A percentile compares a stretch with the other conserved stretches of the same genome.
Evolutionary conservation across 2,888 invertebrate species (phyloP).

Genomic region (Eledone cirrhosa): DNA sequence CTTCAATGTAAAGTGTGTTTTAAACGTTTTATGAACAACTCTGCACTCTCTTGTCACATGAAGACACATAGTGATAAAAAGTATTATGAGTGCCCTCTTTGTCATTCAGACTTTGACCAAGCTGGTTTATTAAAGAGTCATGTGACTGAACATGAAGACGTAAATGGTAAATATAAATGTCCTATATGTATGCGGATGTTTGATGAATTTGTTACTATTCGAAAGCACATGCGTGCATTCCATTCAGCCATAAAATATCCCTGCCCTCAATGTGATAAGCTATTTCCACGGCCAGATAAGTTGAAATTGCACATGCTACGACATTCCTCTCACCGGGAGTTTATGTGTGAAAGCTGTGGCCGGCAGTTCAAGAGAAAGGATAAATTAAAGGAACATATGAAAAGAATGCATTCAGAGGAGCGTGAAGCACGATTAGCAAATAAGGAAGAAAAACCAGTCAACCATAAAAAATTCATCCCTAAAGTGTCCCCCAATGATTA

Average conservation of each 20-base stretch:
- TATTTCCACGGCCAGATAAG: constrained; percentile 78
- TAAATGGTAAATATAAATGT: constrained; percentile 76
- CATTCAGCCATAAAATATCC: constrained; percentile 77
- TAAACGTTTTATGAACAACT: constrained; percentile 75
- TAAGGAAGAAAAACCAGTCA: constrained; percentile 35
- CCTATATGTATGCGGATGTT: constrained; percentile 77
- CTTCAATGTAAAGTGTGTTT: constrained; percentile 71
- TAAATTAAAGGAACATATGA: constrained; percentile 76
- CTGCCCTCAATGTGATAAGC: constrained; percentile 77
- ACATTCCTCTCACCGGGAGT: constrained; percentile 76
- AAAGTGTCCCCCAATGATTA: constrained; percentile 75
- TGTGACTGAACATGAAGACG: constrained; percentile 72
- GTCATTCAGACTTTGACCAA: constrained; percentile 74
- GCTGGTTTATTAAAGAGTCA: constrained; percentile 72
- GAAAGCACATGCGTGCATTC: constrained; percentile 79
- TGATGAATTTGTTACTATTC: constrained; percentile 75
- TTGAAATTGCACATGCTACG: constrained; percentile 77
- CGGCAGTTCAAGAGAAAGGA: constrained; percentile 80
- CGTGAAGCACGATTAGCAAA: constrained; percentile 49
- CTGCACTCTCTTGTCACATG: constrained; percentile 77
- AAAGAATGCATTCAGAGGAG: constrained; percentile 74
- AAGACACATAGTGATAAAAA: constrained; percentile 75
- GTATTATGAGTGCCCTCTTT: constrained; percentile 79
- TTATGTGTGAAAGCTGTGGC: constrained; percentile 80
- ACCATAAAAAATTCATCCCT: constrained; percentile 71